Base-by-base conservation (phyloP, 2,888 invertebrate species). In the Hirtodrosophila confusa region DNA sequence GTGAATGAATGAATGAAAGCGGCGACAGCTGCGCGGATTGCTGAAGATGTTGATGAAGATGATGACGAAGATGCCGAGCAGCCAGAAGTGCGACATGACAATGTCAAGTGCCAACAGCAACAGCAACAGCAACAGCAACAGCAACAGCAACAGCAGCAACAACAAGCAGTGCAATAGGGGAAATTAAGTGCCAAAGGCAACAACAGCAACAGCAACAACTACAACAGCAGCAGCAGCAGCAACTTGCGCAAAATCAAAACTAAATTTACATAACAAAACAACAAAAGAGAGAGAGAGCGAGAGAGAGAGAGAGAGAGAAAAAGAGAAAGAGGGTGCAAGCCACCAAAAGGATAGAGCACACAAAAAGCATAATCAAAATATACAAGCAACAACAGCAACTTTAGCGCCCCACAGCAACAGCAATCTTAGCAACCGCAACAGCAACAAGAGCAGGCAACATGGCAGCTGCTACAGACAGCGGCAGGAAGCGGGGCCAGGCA, bases 111-210 rank as follows among this genome's bases (percentile, higher is more conserved):
- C 67, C 80, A 76, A 65, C 57, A 66, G 49, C 56, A 57, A 44
- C 29, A 36, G 12, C 48, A 45, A 12, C 48, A 58, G 43, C 54
- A 69, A 39, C 57, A 60, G 54, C 54, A 73, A 51, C 41, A 51
- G 6, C 35, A 27, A 54, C n/a, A n/a, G n/a, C n/a, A 17, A 17
- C 17, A 17, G 17, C 17, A 17, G 45, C 63, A 68, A 51, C 70
- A 55, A 62, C 36, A 60, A 31, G 35, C 55, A 69, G 64, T 58
- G 70, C 48, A 41, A 55, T 48, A 49, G 61, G 47, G 53, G 43
- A 65, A 78, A 75, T 63, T 79, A 79, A 77, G 77, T 77, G 77
- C 73, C 80, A 82, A 68, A 62, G 57, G 54, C 75, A 77, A 68
- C 57, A 57, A 37, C 54, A 68, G 45, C 33, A 27, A 11, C 37